Evolutionary conservation across 2,113 vertebrate genomes (phyloP).

Genomic region (Oncorhynchus mykiss): DNA sequence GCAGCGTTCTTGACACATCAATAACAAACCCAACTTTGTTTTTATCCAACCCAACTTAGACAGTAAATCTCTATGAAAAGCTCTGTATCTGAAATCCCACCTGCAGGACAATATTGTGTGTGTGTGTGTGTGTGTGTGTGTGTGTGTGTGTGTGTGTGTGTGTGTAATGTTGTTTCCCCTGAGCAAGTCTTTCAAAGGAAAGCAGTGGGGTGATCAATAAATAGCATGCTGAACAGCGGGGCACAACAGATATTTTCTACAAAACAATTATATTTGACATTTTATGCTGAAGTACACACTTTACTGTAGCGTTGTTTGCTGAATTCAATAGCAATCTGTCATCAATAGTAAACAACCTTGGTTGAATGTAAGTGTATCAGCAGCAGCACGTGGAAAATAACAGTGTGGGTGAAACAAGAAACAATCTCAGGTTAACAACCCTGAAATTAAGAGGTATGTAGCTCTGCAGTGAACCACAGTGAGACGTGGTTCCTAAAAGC

Average conservation of each 20-base stretch:
- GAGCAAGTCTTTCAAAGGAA: slow-evolving; percentile 7
- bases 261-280: slow-evolving; percentile 23
- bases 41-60: too few species aligned
- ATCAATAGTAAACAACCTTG: too few species aligned
- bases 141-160: slow-evolving; percentile 1
- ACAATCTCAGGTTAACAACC: slow-evolving; percentile 27
- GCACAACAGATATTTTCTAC: slow-evolving; percentile 18
- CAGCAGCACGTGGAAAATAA: slow-evolving; percentile 2
- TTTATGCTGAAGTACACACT: not conserved
- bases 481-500: not conserved
- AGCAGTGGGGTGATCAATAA: not conserved
- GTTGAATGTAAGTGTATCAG: not conserved
- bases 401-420: not conserved
- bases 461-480: not conserved
- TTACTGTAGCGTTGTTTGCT: not conserved
- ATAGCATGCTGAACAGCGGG: not conserved
- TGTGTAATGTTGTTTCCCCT: not conserved
- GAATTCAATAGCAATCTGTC: slow-evolving; percentile 13
- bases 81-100: not conserved
- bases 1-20: too few species aligned
- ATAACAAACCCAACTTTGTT: too few species aligned
- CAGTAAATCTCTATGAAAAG: too few species aligned
- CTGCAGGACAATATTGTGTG: not conserved
- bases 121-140: not conserved
- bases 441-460: slow-evolving; percentile 25